Percentiles rank a stretch among this genome's conserved stretches.
phyloP scores from a whole-genome alignment of 2,888 invertebrate species.

The Andrena marginata region DNA sequence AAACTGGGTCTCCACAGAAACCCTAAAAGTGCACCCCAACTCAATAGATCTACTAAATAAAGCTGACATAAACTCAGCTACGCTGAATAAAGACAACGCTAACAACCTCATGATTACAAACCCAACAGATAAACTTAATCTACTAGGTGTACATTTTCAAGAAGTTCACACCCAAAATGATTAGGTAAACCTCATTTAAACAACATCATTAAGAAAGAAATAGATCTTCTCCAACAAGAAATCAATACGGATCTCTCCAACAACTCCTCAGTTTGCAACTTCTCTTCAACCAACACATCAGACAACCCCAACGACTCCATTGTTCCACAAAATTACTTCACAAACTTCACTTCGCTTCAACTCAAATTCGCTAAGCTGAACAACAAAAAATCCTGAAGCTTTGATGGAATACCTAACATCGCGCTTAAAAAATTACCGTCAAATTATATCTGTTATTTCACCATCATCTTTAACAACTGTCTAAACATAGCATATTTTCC shows the following conservation, averaged over 20 bases:
- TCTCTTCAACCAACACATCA: background rate
- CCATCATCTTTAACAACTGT: conserved; percentile 9
- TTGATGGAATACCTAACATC: conserved; percentile 11
- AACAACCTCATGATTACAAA: background rate
- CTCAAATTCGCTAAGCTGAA: conserved; percentile 3
- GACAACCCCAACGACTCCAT: no score
- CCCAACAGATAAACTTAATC: background rate
- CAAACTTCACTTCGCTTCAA: background rate
- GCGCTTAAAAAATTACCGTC: conserved; percentile 5
- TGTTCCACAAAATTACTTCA: background rate
- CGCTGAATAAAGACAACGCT: no score
- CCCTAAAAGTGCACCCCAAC: background rate
- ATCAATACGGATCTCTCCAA: background rate
- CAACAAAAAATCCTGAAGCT: conserved; percentile 30
- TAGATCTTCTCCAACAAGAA: background rate
- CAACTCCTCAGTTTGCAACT: no score
- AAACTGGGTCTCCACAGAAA: background rate
- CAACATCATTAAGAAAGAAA: background rate
- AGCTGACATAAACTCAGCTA: background rate
- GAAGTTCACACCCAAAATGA: conserved; percentile 11
- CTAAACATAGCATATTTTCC: no score
- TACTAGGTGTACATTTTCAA: conserved; percentile 7
- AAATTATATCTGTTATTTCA: background rate
- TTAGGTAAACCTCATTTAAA: background rate
- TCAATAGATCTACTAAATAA: background rate